Conservation (phyloP, 2,113 vertebrate species). For the Ursus arctos region DNA sequence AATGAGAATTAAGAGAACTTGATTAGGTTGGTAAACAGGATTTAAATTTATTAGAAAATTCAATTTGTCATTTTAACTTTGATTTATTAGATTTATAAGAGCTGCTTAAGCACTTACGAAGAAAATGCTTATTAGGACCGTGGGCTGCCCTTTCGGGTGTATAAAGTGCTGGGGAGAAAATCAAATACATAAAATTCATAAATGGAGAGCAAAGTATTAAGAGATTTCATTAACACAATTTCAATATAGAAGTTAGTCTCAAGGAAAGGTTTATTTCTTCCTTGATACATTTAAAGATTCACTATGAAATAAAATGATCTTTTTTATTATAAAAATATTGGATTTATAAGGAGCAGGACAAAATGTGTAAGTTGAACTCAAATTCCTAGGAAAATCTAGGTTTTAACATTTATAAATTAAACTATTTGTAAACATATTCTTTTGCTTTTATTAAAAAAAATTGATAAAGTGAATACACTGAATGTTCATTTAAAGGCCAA, state of each 20-base stretch:
- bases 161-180: not conserved
- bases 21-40: not conserved
- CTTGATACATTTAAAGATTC: not conserved
- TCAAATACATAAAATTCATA: not conserved
- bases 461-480: not conserved
- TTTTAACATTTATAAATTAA: not conserved
- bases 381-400: not conserved
- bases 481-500: not conserved
- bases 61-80: not conserved
- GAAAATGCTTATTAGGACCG: not conserved
- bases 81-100: not conserved
- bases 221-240: not conserved
- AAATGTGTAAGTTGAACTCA: not conserved
- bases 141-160: not conserved
- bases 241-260: not conserved
- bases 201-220: not conserved
- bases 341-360: not conserved
- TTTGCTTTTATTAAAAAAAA: not conserved
- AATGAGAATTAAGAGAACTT: not conserved
- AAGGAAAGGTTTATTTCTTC: not conserved
- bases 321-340: not conserved
- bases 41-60: not conserved
- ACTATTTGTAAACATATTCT: not conserved
- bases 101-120: not conserved
- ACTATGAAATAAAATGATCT: constrained; percentile 12